A percentile compares a stretch with the other conserved stretches of the same genome.
phyloP scores from a whole-genome alignment of 2,113 vertebrate species.

The Scomber colias region DNA sequence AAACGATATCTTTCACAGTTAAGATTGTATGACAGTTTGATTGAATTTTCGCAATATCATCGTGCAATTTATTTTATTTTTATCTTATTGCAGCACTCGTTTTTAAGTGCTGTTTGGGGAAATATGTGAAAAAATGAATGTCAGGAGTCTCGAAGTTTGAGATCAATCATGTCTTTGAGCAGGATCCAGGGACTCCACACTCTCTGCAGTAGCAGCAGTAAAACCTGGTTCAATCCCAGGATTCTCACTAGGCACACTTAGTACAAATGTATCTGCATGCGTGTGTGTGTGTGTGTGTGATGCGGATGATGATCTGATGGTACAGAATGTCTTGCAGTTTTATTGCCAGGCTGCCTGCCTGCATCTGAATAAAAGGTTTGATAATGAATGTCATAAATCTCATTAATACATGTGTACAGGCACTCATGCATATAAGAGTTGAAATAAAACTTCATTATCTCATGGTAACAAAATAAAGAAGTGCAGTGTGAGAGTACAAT shows the following conservation, averaged over 20 bases:
- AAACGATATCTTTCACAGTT: background rate
- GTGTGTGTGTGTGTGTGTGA: slow-evolving; percentile 21
- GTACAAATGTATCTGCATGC: slow-evolving; percentile 17
- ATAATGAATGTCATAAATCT: slow-evolving; percentile 79
- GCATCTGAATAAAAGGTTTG: slow-evolving; percentile 48
- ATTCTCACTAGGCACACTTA: slow-evolving; percentile 48
- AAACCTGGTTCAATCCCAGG: slow-evolving; percentile 54
- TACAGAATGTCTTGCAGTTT: slow-evolving; percentile 48
- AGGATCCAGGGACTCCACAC: background rate
- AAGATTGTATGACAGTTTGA: background rate
- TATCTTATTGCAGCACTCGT: too few species aligned
- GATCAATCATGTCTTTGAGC: too few species aligned
- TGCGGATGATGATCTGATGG: slow-evolving; percentile 39
- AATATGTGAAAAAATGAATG: too few species aligned
- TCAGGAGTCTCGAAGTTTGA: too few species aligned
- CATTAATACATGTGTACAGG: slow-evolving; percentile 36
- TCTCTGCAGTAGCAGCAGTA: slow-evolving; percentile 45
- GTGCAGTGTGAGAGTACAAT: background rate
- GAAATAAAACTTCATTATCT: background rate
- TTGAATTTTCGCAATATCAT: too few species aligned
- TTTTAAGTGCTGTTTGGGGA: too few species aligned
- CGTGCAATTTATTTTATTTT: too few species aligned
- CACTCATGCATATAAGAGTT: slow-evolving; percentile 3
- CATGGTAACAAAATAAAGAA: background rate
- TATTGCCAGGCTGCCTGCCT: slow-evolving; percentile 62